A percentile compares a stretch with the other conserved stretches of the same genome.
These are phyloP conservation scores for Scaptomyza montana DNA, from an alignment of 1,140 invertebrate genomes.

Conservation along the genomic window DNA sequence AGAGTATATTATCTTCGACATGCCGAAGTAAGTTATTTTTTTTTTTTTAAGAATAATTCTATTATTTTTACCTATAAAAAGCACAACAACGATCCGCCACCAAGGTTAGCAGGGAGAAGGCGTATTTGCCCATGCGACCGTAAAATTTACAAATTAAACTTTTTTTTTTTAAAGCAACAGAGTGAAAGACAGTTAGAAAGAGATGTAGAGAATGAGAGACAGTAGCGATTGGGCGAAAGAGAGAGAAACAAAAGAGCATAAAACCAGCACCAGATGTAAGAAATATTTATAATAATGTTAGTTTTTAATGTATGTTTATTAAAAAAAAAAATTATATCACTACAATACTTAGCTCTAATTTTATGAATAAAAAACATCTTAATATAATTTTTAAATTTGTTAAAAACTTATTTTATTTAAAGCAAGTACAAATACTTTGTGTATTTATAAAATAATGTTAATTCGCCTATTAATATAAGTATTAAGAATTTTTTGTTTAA, in stretches of 20 bases:
- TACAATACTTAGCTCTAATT: no score
- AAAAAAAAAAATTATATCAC: no score
- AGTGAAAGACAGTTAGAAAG: not conserved
- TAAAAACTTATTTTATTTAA: no score
- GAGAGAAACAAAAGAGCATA: conserved; percentile 6
- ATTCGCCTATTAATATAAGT: no score
- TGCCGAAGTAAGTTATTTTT: not conserved
- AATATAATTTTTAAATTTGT: no score
- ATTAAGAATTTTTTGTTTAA: no score
- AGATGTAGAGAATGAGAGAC: not conserved
- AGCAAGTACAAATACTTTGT: no score
- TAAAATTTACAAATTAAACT: conserved; percentile 81
- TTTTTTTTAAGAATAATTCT: not conserved
- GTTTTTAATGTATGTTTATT: no score
- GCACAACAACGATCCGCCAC: conserved; percentile 82
- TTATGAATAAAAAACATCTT: no score
- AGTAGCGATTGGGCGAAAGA: not conserved
- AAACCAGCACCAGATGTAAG: conserved; percentile 26
- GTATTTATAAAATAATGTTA: no score
- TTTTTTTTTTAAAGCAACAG: conserved; percentile 42
- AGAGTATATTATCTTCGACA: not conserved
- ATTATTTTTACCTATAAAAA: conserved; percentile 76
- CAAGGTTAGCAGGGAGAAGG: conserved; percentile 78
- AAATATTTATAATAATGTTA: not conserved
- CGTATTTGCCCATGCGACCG: conserved; percentile 74